Evolutionary conservation across 1,140 invertebrate species (phyloP).

Genomic region (Drosophila nigrodunni): DNA sequence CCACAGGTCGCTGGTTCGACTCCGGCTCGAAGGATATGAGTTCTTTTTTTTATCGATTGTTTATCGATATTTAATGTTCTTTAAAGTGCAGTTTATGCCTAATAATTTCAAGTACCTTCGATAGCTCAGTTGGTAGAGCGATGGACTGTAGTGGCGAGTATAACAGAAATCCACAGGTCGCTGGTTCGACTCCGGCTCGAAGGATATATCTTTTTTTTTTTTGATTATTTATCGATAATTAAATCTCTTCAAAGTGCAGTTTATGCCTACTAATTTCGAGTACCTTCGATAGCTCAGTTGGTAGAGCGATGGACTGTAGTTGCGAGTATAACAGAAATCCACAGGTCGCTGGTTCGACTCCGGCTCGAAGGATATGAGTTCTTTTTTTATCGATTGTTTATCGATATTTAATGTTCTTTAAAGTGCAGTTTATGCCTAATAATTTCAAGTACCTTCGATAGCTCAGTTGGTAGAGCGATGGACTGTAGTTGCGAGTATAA

Average conservation of each 20-base stretch:
- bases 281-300: constrained; percentile 94
- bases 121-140: constrained; percentile 95
- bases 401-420: background rate
- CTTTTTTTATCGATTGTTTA: background rate
- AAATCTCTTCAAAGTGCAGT: background rate
- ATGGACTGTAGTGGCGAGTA: constrained; percentile 90
- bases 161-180: constrained; percentile 28
- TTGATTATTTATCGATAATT: background rate
- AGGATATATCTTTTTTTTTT: background rate
- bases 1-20: constrained; percentile 35
- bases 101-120: constrained; percentile 86
- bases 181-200: constrained; percentile 32
- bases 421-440: too few relatives aligned
- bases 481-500: constrained; percentile 88
- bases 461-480: constrained; percentile 95
- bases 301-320: constrained; percentile 95
- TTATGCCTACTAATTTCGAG: background rate
- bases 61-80: background rate
- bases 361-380: constrained; percentile 17
- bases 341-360: constrained; percentile 30
- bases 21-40: constrained; percentile 23
- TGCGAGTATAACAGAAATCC: constrained; percentile 17
- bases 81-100: background rate
- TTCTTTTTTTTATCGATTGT: constrained; percentile 2
- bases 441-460: constrained; percentile 88